These are phyloP conservation scores for Heliconius himera DNA, from an alignment of 1,140 invertebrate species.

Conservation along the genomic window DNA sequence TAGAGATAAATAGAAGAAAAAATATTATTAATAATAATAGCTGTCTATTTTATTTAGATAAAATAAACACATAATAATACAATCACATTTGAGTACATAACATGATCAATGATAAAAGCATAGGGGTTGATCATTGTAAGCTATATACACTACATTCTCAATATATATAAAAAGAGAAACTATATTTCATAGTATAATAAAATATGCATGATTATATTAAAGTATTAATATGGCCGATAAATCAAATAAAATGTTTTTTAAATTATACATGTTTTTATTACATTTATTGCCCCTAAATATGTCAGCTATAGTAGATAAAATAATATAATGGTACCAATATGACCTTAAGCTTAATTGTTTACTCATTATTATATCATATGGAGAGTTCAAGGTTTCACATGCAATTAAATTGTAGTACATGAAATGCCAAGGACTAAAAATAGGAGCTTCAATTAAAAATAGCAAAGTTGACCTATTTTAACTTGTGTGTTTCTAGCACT, in stretches of 20 bases:
- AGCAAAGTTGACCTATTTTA: neutral
- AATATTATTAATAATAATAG: too few relatives aligned
- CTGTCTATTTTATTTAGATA: too few relatives aligned
- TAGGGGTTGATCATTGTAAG: neutral
- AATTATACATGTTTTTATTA: neutral
- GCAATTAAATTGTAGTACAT: constrained; percentile 1
- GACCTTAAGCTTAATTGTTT: neutral
- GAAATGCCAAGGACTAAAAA: constrained; percentile 3
- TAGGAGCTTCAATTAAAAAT: constrained; percentile 11
- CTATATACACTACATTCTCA: neutral
- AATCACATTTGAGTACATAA: too few relatives aligned
- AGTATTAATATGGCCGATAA: too few relatives aligned
- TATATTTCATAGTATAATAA: neutral
- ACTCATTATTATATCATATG: neutral
- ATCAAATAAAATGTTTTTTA: too few relatives aligned
- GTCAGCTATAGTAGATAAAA: neutral
- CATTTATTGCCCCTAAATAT: neutral
- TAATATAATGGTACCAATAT: neutral
- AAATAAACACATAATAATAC: too few relatives aligned
- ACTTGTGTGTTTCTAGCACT: neutral
- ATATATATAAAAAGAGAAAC: neutral
- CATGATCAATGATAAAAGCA: too few relatives aligned
- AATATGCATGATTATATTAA: too few relatives aligned
- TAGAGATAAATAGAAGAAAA: too few relatives aligned
- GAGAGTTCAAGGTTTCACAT: neutral